Conservation (phyloP, 2,113 vertebrate species). For the Hippopotamus amphibius region DNA sequence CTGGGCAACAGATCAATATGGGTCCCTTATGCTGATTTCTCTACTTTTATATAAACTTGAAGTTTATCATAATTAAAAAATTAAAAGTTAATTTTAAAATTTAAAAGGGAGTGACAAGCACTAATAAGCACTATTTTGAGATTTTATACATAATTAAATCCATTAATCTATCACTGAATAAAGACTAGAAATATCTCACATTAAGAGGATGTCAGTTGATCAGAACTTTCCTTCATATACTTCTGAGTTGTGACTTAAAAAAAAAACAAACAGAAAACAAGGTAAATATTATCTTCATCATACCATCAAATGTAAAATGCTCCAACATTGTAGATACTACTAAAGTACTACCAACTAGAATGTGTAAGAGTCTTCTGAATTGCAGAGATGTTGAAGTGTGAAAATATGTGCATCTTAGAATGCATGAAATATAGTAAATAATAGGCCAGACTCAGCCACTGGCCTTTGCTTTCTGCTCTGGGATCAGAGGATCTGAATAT, state of each 20-base stretch:
- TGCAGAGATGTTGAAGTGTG: not conserved
- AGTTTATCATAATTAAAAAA: slow-evolving; percentile 47
- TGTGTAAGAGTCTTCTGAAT: not conserved
- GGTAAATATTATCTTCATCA: slow-evolving; percentile 63
- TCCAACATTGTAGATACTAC: not conserved
- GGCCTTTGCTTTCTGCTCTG: not conserved
- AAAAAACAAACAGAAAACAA: slow-evolving; percentile 69
- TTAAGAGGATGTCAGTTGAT: slow-evolving; percentile 72
- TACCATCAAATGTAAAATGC: slow-evolving; percentile 47
- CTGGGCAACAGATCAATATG: not conserved
- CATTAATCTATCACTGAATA: slow-evolving; percentile 72
- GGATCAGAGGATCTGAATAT: not conserved
- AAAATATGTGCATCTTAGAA: not conserved
- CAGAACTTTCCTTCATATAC: slow-evolving; percentile 76
- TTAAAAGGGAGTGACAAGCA: slow-evolving; percentile 41
- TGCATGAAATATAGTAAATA: not conserved
- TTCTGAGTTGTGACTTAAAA: slow-evolving; percentile 75
- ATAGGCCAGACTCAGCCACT: not conserved
- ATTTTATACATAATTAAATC: slow-evolving; percentile 57
- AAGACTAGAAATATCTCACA: slow-evolving; percentile 77
- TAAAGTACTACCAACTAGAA: not conserved
- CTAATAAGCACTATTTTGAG: slow-evolving; percentile 50
- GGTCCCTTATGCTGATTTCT: not conserved
- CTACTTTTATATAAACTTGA: slow-evolving; percentile 17
- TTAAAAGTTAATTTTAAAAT: slow-evolving; percentile 39